Conservation (phyloP, 2,888 invertebrate species). For the Apomyelois bistriatella region DNA sequence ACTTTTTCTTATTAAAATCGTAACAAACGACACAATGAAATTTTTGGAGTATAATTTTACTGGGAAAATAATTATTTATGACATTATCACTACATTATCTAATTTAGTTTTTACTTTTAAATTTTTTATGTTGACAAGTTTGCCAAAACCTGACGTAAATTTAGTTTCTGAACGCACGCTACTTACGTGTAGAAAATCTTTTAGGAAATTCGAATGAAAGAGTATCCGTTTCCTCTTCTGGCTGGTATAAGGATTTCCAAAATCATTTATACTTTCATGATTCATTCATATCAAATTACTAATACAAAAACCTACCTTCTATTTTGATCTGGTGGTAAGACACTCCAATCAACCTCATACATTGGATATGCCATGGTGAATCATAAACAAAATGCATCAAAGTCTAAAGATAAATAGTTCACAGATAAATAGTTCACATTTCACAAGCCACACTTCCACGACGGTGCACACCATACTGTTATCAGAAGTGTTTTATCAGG, state of each 20-base stretch:
- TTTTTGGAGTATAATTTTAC: neutral
- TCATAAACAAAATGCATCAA: conserved; percentile 33
- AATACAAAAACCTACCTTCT: conserved; percentile 82
- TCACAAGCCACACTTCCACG: conserved; percentile 62
- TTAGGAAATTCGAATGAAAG: conserved; percentile 1
- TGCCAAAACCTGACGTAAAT: neutral
- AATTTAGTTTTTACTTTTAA: neutral
- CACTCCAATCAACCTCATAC: conserved; percentile 92
- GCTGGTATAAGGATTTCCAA: neutral
- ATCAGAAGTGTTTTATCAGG: conserved; percentile 75
- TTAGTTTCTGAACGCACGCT: conserved; percentile 25
- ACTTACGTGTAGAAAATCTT: conserved; percentile 31
- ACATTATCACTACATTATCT: too few relatives aligned
- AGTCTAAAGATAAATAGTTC: conserved; percentile 42
- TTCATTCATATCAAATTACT: neutral
- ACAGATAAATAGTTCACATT: conserved; percentile 67
- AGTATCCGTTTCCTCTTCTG: conserved; percentile 1
- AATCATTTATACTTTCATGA: neutral
- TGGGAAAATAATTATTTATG: too few relatives aligned
- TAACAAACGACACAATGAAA: neutral
- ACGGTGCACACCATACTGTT: conserved; percentile 70
- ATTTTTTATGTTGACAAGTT: neutral
- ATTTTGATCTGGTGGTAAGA: conserved; percentile 91
- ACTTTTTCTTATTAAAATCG: conserved; percentile 9
- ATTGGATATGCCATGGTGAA: conserved; percentile 72